These are phyloP conservation scores for Listrodromus nycthemerus DNA, from an alignment of 2,888 invertebrate species.

Conservation along the genomic window DNA sequence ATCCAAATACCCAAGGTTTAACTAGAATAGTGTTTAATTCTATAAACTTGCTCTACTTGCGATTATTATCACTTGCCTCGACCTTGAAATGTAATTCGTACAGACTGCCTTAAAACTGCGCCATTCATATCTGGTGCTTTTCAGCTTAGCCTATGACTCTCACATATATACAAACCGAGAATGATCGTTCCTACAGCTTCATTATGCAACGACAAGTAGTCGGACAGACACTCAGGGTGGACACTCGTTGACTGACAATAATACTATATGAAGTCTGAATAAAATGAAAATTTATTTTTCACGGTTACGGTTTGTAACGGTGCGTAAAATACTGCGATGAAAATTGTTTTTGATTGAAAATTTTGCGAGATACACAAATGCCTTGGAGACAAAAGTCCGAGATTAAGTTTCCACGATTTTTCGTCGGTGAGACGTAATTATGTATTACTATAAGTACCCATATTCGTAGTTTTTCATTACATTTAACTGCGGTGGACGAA, in stretches of 20 bases:
- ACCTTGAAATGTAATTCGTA: constrained; percentile 62
- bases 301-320: neutral
- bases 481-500: constrained; percentile 35
- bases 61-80: neutral
- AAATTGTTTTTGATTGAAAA: neutral
- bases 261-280: constrained; percentile 1
- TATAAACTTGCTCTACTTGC: constrained; percentile 24
- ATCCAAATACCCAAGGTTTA: constrained; percentile 17
- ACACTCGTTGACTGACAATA: neutral
- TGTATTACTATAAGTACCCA: neutral
- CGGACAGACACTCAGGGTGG: neutral
- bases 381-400: constrained; percentile 9
- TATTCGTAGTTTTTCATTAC: neutral
- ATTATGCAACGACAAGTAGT: constrained; percentile 45
- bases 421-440: neutral
- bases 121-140: constrained; percentile 21
- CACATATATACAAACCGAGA: constrained; percentile 6
- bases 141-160: constrained; percentile 2
- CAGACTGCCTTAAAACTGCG: constrained; percentile 25
- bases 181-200: constrained; percentile 61
- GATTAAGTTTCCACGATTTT: neutral
- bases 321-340: neutral
- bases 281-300: neutral
- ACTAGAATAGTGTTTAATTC: constrained; percentile 63
- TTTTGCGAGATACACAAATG: constrained; percentile 7